Conservation (phyloP, 2,888 invertebrate genomes). For the Sympetrum striolatum region DNA sequence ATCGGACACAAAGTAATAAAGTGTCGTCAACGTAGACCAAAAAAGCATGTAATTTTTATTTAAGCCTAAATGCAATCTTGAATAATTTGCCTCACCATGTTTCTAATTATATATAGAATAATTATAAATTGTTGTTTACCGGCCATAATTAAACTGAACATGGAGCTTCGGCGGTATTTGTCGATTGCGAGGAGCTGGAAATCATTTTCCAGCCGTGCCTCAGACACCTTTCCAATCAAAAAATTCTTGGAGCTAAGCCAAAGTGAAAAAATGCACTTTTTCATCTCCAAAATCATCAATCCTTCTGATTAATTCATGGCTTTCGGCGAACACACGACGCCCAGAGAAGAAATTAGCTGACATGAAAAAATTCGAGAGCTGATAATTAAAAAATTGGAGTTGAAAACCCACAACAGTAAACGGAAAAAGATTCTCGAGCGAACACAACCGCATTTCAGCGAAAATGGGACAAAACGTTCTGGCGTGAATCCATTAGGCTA, state of each 20-base stretch:
- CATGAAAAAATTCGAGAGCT: neutral
- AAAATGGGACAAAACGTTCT: neutral
- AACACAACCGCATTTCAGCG: neutral
- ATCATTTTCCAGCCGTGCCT: neutral
- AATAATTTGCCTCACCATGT: no score
- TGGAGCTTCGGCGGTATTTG: no score
- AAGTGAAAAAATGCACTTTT: neutral
- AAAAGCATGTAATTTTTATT: no score
- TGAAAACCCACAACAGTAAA: neutral
- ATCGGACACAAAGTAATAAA: no score
- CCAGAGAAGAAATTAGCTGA: no score
- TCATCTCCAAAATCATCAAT: neutral
- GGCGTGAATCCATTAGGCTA: neutral
- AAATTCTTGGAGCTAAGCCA: neutral
- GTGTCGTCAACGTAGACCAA: no score
- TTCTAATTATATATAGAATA: no score
- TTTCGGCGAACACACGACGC: neutral
- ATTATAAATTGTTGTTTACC: no score
- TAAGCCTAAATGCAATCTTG: no score
- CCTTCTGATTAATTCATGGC: neutral
- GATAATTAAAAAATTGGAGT: neutral
- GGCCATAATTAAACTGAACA: no score
- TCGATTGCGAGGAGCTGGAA: no score
- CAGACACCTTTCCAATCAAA: neutral
- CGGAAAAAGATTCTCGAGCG: neutral